Evolutionary conservation across 2,113 vertebrate genomes (phyloP), one percentile per base, ranked within the genome.

Genomic region (Miniopterus natalensis): DNA sequence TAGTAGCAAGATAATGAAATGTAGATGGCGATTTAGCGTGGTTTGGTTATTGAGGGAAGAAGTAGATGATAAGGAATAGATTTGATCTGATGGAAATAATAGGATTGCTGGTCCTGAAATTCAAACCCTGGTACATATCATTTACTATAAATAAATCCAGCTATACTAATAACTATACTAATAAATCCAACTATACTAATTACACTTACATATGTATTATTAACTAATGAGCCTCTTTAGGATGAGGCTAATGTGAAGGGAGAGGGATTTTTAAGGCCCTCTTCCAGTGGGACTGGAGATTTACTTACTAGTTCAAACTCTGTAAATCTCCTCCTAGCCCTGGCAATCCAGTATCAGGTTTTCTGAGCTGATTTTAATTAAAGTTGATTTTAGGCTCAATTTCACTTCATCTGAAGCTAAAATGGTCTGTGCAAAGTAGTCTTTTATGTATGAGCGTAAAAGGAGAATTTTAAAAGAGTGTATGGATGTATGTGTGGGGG

Each of bases 101-200:
- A 97, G 97, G 49, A 95, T 97, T 95, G 36, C 55, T 96, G 68
- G 36, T 84, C 81, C 71, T 96, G 97, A 98, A 98, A 98, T 98
- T 97, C 93, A 97, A 98, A 96, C 94, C 66, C 10, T 71, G 88
- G 98, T 98, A 98, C 98, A 77, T 94, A 96, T 98, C 98, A 98
- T 97, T 98, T 93, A 92, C 97, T 98, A 98, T 98, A 98, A 98
- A 98, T 98, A 98, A 98, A 98, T 98, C 98, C 98, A 98, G 98
- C 98, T 98, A 36, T 36, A 36, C 36, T 36, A 36, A 36, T 36
- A 98, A 99, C 98, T 98, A 98, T 98, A 98, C 98, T 98, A 99
- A 98, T 98, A 98, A 97, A 36, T 36, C 36, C 36, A 98, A 99
- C 98, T 98, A 98, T 98, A 98, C 98, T 98, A 99, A 98, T 98